Percentiles rank a stretch among this genome's conserved stretches.
Conservation (phyloP, 2,113 vertebrate genomes). For the Scopus umbretta region DNA sequence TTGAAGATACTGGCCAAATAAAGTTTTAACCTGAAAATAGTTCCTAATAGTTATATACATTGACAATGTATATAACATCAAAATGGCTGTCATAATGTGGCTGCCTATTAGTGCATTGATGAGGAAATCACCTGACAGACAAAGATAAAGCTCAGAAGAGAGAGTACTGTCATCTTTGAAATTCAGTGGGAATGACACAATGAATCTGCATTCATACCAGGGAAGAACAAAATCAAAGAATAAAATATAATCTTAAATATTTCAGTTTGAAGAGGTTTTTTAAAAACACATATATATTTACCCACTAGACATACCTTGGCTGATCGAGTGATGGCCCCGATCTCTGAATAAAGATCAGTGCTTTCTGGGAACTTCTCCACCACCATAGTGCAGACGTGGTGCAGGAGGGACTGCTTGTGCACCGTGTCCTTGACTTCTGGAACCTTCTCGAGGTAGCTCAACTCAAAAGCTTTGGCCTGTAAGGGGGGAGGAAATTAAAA, state of each 20-base stretch:
- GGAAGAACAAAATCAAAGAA: neutral
- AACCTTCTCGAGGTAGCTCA: slow-evolving; percentile 98
- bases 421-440: slow-evolving; percentile 98
- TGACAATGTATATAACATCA: neutral
- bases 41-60: neutral
- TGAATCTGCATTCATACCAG: neutral
- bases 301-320: slow-evolving; percentile 81
- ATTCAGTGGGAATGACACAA: neutral
- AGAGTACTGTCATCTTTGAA: neutral
- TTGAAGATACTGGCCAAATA: neutral
- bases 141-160: neutral
- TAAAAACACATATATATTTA: neutral
- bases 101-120: neutral
- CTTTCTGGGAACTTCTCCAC: slow-evolving; percentile 97
- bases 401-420: slow-evolving; percentile 95
- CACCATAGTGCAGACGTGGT: slow-evolving; percentile 92
- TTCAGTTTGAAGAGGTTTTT: neutral
- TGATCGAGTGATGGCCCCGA: slow-evolving; percentile 92
- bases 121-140: neutral
- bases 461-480: slow-evolving; percentile 96
- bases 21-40: neutral
- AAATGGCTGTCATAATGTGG: neutral
- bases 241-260: neutral
- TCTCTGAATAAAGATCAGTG: slow-evolving; percentile 96
- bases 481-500: neutral